A percentile compares a stretch with the other conserved stretches of the same genome.
phyloP scores from a whole-genome alignment of 2,888 invertebrate species.

The Escarpia spicata region DNA sequence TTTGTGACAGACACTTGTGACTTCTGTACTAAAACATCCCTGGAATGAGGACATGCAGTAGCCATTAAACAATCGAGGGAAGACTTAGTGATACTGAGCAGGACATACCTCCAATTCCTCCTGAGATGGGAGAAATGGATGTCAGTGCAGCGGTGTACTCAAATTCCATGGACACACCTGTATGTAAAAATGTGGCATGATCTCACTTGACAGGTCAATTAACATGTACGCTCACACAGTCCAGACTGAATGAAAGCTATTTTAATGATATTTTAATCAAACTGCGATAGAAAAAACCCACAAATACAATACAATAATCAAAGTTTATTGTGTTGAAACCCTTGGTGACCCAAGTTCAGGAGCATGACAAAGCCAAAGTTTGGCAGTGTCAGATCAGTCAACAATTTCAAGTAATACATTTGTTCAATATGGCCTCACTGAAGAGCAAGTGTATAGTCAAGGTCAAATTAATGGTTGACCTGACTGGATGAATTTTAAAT shows the following conservation, averaged over 20 bases:
- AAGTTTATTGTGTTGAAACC: no score
- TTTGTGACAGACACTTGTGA: not conserved
- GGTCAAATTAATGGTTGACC: no score
- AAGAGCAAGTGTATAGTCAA: no score
- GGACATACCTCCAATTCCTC: conserved; percentile 33
- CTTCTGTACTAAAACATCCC: not conserved
- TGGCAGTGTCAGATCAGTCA: no score
- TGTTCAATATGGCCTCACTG: no score
- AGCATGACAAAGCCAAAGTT: no score
- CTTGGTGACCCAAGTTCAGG: no score
- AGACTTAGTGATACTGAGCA: not conserved
- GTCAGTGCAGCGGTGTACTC: conserved; percentile 26
- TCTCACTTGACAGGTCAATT: not conserved
- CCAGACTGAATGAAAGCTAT: not conserved
- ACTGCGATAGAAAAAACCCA: no score
- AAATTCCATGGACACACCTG: conserved; percentile 25
- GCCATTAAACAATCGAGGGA: not conserved
- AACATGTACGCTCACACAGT: not conserved
- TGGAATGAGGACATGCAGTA: not conserved
- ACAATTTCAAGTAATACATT: no score
- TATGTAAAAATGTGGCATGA: not conserved
- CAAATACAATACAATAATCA: no score
- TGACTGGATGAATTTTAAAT: no score
- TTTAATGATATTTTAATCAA: no score
- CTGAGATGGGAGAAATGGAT: conserved; percentile 25